phyloP scores from a whole-genome alignment of 2,888 invertebrate genomes.

The Itoplectis maculator region DNA sequence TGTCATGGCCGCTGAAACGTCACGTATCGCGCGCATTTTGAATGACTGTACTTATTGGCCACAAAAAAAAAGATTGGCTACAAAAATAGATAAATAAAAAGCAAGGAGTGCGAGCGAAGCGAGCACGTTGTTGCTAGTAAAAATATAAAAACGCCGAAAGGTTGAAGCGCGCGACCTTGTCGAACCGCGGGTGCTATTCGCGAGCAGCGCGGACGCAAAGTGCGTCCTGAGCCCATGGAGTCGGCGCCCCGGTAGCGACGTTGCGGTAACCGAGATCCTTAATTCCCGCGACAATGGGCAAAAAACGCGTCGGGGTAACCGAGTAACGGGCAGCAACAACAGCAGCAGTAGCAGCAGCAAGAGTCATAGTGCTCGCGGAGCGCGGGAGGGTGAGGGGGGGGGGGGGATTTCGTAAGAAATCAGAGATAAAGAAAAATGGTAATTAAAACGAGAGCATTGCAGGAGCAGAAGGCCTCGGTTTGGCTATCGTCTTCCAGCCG shows the following conservation, averaged over 20 bases:
- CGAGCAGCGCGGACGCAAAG: slow-evolving; percentile 40
- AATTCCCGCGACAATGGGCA: slow-evolving; percentile 70
- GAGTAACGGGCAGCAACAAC: slow-evolving; percentile 17
- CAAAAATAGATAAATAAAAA: no score
- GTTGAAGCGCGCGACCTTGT: slow-evolving; percentile 4
- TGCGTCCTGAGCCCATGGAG: slow-evolving; percentile 47
- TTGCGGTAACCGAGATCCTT: slow-evolving; percentile 73
- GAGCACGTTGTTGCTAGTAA: no score
- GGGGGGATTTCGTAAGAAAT: slow-evolving; percentile 72
- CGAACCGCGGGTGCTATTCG: slow-evolving; percentile 12
- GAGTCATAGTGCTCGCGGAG: no score
- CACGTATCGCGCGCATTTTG: no score
- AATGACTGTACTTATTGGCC: no score
- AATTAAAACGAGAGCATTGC: slow-evolving; percentile 79
- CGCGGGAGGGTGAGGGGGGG: background rate
- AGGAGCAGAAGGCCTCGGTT: slow-evolving; percentile 71
- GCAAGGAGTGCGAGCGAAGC: no score
- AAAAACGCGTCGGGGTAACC: slow-evolving; percentile 34
- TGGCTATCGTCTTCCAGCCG: slow-evolving; percentile 77
- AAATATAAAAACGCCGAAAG: background rate
- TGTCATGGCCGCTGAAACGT: no score
- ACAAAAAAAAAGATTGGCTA: no score
- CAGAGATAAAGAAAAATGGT: slow-evolving; percentile 79
- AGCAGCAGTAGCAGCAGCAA: no score
- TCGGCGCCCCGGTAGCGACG: slow-evolving; percentile 60